Percentiles rank a stretch among this genome's conserved stretches.
phyloP scores from a whole-genome alignment of 2,888 invertebrate species.

The Leucophenga maculata region DNA sequence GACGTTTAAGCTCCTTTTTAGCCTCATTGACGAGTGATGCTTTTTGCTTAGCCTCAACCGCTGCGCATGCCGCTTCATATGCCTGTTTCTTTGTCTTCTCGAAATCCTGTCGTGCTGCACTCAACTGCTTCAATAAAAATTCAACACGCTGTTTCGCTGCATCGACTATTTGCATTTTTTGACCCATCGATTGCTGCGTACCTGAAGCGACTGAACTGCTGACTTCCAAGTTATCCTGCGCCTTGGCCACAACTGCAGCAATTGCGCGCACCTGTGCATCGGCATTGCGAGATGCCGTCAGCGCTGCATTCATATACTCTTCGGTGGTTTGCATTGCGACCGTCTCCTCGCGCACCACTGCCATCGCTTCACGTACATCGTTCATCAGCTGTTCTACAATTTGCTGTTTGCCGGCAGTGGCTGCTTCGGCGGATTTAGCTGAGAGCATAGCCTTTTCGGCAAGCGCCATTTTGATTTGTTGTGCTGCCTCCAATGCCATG shows the following conservation, averaged over 20 bases:
- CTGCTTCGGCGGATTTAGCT: constrained; percentile 80
- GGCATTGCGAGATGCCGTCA: constrained; percentile 77
- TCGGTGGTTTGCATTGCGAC: constrained; percentile 77
- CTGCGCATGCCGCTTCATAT: constrained; percentile 78
- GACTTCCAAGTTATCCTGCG: constrained; percentile 75
- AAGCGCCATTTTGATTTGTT: constrained; percentile 80
- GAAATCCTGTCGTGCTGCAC: constrained; percentile 77
- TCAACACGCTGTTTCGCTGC: constrained; percentile 78
- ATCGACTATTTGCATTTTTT: constrained; percentile 78
- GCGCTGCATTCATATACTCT: constrained; percentile 76
- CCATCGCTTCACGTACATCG: constrained; percentile 79
- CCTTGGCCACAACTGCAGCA: constrained; percentile 72
- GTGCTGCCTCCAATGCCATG: constrained; percentile 79
- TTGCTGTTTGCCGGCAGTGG: constrained; percentile 79
- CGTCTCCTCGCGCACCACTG: constrained; percentile 76
- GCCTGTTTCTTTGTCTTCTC: constrained; percentile 80
- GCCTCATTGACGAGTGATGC: constrained; percentile 32
- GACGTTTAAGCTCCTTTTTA: no score
- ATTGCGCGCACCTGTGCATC: constrained; percentile 74
- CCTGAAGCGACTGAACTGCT: constrained; percentile 77
- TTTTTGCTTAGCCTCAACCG: constrained; percentile 77
- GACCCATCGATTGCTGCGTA: constrained; percentile 76
- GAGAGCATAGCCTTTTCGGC: constrained; percentile 81
- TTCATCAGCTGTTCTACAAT: constrained; percentile 79
- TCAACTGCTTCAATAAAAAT: constrained; percentile 77